Evolutionary conservation across 2,797 vertebrate genomes (phyloP).

Genomic region (Urocyon cinereoargenteus): DNA sequence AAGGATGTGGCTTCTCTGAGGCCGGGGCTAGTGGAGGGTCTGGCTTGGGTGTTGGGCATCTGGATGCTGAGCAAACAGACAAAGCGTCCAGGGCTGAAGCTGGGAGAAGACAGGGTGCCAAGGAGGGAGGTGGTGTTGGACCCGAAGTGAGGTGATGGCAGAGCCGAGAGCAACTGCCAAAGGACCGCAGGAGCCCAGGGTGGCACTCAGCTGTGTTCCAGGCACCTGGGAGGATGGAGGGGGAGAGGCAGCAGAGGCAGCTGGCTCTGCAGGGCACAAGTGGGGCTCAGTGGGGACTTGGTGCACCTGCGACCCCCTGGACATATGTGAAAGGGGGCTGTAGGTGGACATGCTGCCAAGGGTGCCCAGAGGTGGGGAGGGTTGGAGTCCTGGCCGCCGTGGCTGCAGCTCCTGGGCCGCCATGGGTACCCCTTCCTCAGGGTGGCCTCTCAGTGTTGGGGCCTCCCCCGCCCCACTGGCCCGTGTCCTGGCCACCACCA

Average conservation of each 20-base stretch:
- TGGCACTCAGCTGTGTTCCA: background rate
- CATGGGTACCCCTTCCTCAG: accelerated
- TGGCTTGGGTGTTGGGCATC: too few species aligned
- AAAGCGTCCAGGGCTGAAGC: accelerated
- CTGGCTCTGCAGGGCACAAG: accelerated
- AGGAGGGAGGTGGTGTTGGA: accelerated
- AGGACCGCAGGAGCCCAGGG: accelerated
- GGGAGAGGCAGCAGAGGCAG: accelerated
- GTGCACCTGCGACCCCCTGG: accelerated
- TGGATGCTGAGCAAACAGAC: background rate
- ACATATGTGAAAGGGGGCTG: accelerated
- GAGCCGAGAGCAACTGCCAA: background rate
- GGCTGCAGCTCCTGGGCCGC: background rate
- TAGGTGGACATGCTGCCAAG: background rate
- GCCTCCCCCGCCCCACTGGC: accelerated
- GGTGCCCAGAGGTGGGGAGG: background rate
- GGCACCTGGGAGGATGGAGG: too few species aligned
- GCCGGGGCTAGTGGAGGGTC: background rate
- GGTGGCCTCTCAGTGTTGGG: background rate
- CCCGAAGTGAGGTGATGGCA: accelerated
- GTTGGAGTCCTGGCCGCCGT: background rate
- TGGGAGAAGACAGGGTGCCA: accelerated
- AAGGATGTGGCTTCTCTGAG: background rate
- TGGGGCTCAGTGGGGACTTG: accelerated
- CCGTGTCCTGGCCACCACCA: accelerated